A percentile compares a stretch with the other conserved stretches of the same genome.
phyloP scores from a whole-genome alignment of 2,888 invertebrate genomes.

The Apotomis betuletana region DNA sequence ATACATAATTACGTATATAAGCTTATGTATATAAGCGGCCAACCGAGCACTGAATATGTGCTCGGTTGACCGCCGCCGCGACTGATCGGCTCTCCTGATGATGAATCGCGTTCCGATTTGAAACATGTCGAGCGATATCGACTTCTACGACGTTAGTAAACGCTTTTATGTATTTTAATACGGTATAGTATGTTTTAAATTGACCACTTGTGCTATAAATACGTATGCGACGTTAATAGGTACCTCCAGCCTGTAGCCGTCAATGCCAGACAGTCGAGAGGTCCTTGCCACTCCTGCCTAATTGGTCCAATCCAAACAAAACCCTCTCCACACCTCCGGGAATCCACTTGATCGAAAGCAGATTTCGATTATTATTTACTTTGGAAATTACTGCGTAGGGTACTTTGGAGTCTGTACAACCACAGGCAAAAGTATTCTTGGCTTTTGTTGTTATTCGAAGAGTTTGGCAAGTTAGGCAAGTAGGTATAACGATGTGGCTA shows the following conservation, averaged over 20 bases:
- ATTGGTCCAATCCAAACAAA: slow-evolving; percentile 38
- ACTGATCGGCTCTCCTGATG: too few relatives aligned
- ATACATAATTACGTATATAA: too few relatives aligned
- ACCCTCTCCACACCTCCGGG: slow-evolving; percentile 17
- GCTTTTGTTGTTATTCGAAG: too few relatives aligned
- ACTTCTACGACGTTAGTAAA: neutral
- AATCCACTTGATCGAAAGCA: slow-evolving; percentile 28
- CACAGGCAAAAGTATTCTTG: too few relatives aligned
- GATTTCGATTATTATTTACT: slow-evolving; percentile 44
- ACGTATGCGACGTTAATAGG: neutral
- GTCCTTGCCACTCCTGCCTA: slow-evolving; percentile 32
- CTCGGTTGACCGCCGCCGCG: too few relatives aligned
- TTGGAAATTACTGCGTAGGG: slow-evolving; percentile 31
- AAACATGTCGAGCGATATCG: neutral
- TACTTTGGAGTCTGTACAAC: neutral
- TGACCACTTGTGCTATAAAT: neutral
- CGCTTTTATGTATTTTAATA: neutral
- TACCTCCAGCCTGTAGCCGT: slow-evolving; percentile 1
- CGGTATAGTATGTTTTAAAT: neutral
- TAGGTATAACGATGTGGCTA: too few relatives aligned
- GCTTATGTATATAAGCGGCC: too few relatives aligned
- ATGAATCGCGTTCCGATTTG: too few relatives aligned
- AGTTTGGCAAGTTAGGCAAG: too few relatives aligned
- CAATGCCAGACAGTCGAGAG: slow-evolving; percentile 31
- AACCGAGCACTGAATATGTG: too few relatives aligned